Evolutionary conservation across 2,888 invertebrate species (phyloP).

Genomic region (Sinelater perroti): DNA sequence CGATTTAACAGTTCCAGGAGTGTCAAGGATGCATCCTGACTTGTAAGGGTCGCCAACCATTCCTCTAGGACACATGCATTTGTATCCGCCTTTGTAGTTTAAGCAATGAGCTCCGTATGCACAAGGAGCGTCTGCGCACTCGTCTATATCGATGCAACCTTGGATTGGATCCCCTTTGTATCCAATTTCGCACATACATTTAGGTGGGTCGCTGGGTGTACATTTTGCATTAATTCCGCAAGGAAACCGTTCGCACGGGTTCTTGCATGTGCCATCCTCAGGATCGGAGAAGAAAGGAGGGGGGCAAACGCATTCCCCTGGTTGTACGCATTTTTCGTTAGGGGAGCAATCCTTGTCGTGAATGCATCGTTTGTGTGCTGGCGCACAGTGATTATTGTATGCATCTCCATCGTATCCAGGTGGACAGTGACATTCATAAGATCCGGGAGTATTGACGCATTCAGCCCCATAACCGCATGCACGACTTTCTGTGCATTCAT

Average conservation of each 20-base stretch:
- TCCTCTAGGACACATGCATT: conserved; percentile 85
- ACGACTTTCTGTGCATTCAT: conserved; percentile 82
- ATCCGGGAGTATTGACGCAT: conserved; percentile 82
- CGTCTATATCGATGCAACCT: conserved; percentile 86
- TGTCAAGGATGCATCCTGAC: conserved; percentile 74
- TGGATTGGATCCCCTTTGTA: conserved; percentile 86
- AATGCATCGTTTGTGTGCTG: conserved; percentile 83
- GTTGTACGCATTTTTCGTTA: conserved; percentile 91
- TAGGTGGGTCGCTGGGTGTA: conserved; percentile 87
- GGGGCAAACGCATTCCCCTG: conserved; percentile 90
- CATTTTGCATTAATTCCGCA: conserved; percentile 92
- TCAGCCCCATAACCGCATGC: conserved; percentile 88
- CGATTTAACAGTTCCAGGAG: conserved; percentile 66
- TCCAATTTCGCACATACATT: conserved; percentile 87
- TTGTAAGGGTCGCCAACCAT: conserved; percentile 87
- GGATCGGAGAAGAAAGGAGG: conserved; percentile 90
- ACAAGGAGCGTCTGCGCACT: conserved; percentile 85
- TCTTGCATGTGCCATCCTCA: conserved; percentile 87
- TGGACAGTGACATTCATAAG: conserved; percentile 83
- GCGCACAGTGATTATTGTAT: conserved; percentile 81
- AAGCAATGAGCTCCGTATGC: conserved; percentile 89
- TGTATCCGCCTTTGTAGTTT: conserved; percentile 85
- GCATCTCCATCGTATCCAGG: conserved; percentile 83
- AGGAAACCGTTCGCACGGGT: conserved; percentile 88
- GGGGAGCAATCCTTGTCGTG: conserved; percentile 83